A percentile compares a stretch with the other conserved stretches of the same genome.
These are phyloP conservation scores for Agapornis roseicollis DNA, from an alignment of 2,113 vertebrate species.

Conservation along the genomic window DNA sequence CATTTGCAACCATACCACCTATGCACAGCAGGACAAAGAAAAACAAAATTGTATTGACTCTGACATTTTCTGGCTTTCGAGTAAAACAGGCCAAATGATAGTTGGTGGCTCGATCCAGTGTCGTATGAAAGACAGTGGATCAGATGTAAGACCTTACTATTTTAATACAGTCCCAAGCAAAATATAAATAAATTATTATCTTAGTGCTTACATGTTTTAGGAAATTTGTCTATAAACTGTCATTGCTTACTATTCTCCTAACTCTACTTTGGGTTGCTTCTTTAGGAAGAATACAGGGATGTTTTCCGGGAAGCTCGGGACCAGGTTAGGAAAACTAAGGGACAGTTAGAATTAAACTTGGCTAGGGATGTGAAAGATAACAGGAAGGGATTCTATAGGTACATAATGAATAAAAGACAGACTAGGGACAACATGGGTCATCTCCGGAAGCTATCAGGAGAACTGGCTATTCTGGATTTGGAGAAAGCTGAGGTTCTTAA, in stretches of 20 bases:
- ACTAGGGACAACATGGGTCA: too few relatives aligned
- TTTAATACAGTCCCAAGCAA: neutral
- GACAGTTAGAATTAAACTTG: too few relatives aligned
- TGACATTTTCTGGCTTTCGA: neutral
- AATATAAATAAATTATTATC: neutral
- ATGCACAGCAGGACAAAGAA: neutral
- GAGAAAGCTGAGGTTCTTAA: too few relatives aligned
- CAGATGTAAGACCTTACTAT: neutral
- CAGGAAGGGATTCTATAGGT: too few relatives aligned
- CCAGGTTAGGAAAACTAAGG: too few relatives aligned
- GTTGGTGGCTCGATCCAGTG: neutral
- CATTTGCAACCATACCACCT: neutral
- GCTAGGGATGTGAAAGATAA: too few relatives aligned
- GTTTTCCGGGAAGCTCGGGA: too few relatives aligned
- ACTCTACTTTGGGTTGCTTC: neutral
- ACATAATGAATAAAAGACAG: too few relatives aligned
- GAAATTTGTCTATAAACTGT: neutral
- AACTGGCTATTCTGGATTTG: too few relatives aligned
- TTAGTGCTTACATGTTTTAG: neutral
- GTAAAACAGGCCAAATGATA: neutral
- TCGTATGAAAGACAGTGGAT: neutral
- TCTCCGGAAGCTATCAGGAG: too few relatives aligned
- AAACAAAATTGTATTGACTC: neutral
- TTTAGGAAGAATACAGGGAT: neutral
- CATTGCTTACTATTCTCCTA: neutral